Base-by-base conservation (phyloP, 2,888 invertebrate species). In the Chydorus sphaericus region DNA sequence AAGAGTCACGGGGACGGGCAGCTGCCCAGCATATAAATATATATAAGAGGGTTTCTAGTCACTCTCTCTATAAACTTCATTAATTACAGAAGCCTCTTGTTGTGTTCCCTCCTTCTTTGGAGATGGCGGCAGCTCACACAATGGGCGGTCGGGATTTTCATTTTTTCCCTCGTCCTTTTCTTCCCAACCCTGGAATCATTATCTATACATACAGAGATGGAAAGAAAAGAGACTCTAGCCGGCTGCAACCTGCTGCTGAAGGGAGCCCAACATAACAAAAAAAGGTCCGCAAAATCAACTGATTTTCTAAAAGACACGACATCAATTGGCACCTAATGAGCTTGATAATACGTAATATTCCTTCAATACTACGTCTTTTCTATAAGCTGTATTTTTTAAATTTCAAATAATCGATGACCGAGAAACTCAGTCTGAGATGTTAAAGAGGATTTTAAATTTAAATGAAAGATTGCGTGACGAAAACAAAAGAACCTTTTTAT, bases 121-220 rank as follows among this genome's bases (percentile, higher is more conserved):
- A 44, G 23, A 28, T 28, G 44, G 44, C 44, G 26, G 44, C 26
- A 28, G 44, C 26, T 44, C 44, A 44, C 44, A 44, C 44, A 44
- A 44, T 44, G 44, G 44, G 44, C 44, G 44, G 44, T 44, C 44
- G 44, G 26, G 44, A 44, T 44, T 44, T 44, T 44, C 44, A 7
- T 44, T 44, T 44, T 8, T 8, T 3, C 20, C 20, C n/a, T 4
- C 10, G 16, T 18, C n/a, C 38, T 38, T 38, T 39, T n/a, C 38
- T 20, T 39, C 6, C 39, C 39, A 39, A 16, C 39, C 39, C 39
- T 8, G n/a, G 23, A 39, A 39, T n/a, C n/a, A n/a, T n/a, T n/a
- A n/a, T n/a, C n/a, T n/a, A n/a, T n/a, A n/a, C n/a, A n/a, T 2
- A 39, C 18, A 39, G 20, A 38, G 5, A 38, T n/a, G n/a, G n/a